phyloP scores from a whole-genome alignment of 2,888 invertebrate genomes.

The Acronicta psi region DNA sequence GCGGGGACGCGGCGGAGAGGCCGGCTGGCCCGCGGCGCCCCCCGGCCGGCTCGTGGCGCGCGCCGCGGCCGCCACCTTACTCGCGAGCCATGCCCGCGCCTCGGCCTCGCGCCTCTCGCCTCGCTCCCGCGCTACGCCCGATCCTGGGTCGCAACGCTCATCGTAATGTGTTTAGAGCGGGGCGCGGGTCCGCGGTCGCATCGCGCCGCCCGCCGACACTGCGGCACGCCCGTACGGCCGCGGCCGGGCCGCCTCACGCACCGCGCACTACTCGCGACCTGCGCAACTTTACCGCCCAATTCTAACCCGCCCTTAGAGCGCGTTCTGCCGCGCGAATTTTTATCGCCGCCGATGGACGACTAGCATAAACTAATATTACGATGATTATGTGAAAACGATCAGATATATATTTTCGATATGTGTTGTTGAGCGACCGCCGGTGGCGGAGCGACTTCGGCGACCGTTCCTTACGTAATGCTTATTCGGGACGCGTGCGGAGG shows the following conservation, averaged over 20 bases:
- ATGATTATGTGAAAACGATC: slow-evolving; percentile 60
- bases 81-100: slow-evolving; percentile 69
- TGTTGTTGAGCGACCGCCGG: slow-evolving; percentile 55
- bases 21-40: slow-evolving; percentile 84
- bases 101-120: slow-evolving; percentile 62
- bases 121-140: slow-evolving; percentile 57
- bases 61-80: slow-evolving; percentile 60
- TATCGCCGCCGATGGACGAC: slow-evolving; percentile 44
- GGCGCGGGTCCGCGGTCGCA: slow-evolving; percentile 62
- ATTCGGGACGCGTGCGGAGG: slow-evolving; percentile 74
- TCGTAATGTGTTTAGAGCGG: slow-evolving; percentile 62
- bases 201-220: slow-evolving; percentile 65
- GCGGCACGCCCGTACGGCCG: slow-evolving; percentile 62
- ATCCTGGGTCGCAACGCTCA: slow-evolving; percentile 41
- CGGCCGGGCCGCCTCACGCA: slow-evolving; percentile 67
- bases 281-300: slow-evolving; percentile 64
- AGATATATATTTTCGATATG: slow-evolving; percentile 68
- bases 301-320: slow-evolving; percentile 51
- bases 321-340: slow-evolving; percentile 51
- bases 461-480: slow-evolving; percentile 78
- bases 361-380: slow-evolving; percentile 54
- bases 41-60: slow-evolving; percentile 77
- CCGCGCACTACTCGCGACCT: slow-evolving; percentile 63
- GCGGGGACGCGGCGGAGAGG: slow-evolving; percentile 78
- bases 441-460: slow-evolving; percentile 54